Percentiles rank a stretch among this genome's conserved stretches.
Conservation (phyloP, 2,888 invertebrate species). For the Resseliella maxima region DNA sequence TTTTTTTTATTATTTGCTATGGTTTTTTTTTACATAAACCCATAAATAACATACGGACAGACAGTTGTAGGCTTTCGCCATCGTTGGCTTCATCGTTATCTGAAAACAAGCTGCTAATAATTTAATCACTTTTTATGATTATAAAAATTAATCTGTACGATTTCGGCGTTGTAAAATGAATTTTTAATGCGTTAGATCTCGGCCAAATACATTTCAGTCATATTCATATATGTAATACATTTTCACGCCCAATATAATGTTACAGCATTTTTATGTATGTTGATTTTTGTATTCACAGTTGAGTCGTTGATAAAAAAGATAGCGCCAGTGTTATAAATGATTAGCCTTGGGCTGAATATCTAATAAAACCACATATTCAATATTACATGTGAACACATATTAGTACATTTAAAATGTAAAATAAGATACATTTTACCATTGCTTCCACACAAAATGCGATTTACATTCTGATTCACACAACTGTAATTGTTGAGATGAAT, state of each 20-base stretch:
- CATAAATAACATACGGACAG: background rate
- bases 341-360: conserved; percentile 26
- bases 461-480: background rate
- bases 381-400: no score
- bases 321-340: background rate
- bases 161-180: background rate
- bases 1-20: no score
- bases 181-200: no score
- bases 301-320: background rate
- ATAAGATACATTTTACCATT: background rate
- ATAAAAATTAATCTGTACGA: background rate
- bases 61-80: background rate
- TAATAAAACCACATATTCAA: background rate
- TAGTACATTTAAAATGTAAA: no score
- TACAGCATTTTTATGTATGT: background rate
- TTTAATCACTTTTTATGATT: background rate
- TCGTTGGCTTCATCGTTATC: background rate
- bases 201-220: no score
- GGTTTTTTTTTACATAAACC: no score
- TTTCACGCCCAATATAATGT: background rate
- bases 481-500: background rate
- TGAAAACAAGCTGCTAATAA: background rate
- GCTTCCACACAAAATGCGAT: background rate
- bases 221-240: background rate
- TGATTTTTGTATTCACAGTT: background rate